Percentiles rank a stretch among this genome's conserved stretches.
phyloP scores from a whole-genome alignment of 2,797 vertebrate species.

The Tarsius wallacei region DNA sequence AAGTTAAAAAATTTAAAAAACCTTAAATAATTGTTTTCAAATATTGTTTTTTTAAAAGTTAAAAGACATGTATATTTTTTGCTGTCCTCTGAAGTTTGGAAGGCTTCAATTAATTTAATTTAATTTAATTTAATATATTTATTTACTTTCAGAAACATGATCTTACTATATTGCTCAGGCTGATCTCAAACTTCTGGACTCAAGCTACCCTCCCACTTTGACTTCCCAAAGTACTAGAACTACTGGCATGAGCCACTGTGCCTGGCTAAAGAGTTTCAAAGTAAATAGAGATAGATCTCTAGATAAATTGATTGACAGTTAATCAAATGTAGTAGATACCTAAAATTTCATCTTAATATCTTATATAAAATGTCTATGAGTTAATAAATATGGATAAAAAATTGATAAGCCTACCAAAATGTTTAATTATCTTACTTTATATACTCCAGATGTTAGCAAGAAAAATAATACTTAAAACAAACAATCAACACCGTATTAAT shows the following conservation, averaged over 20 bases:
- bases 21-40: slow-evolving; percentile 17
- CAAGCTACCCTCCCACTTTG: no score
- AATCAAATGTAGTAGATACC: slow-evolving; percentile 17
- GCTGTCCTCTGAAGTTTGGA: slow-evolving; percentile 9
- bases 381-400: slow-evolving; percentile 5
- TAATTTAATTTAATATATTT: no score
- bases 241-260: no score
- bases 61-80: not conserved
- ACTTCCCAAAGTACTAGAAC: no score
- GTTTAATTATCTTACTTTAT: not conserved
- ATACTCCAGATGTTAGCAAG: not conserved
- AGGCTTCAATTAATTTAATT: not conserved
- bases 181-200: no score
- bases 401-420: not conserved
- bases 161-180: no score
- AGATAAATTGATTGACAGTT: not conserved
- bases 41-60: slow-evolving; percentile 1
- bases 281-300: not conserved
- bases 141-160: no score
- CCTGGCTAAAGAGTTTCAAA: not conserved
- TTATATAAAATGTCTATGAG: not conserved
- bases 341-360: not conserved
- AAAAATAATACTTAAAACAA: not conserved
- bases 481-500: not conserved
- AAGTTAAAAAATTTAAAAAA: not conserved